These are phyloP conservation scores for Danio aesculapii DNA, from an alignment of 2,797 vertebrate genomes.

Conservation along the genomic window DNA sequence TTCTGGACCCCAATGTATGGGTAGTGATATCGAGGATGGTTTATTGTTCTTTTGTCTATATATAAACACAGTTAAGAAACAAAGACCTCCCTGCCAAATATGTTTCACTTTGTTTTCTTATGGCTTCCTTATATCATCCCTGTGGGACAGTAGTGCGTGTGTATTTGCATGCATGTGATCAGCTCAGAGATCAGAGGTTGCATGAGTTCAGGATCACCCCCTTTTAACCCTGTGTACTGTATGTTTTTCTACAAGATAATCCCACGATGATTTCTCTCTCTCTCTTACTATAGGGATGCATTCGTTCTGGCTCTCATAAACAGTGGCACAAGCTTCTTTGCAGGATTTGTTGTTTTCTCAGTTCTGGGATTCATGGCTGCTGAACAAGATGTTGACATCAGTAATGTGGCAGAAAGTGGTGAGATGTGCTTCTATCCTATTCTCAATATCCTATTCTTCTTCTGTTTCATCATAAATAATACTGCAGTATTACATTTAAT, in stretches of 20 bases:
- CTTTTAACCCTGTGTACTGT: neutral
- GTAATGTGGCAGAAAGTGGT: constrained; percentile 87
- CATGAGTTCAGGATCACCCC: constrained; percentile 2
- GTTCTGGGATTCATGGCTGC: constrained; percentile 88
- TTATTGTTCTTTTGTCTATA: constrained; percentile 6
- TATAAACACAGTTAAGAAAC: constrained; percentile 9
- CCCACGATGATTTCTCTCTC: constrained; percentile 45
- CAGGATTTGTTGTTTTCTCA: constrained; percentile 87
- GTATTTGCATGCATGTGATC: constrained; percentile 19
- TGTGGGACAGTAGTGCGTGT: constrained; percentile 22
- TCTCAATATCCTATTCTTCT: too few species aligned
- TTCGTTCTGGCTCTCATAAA: constrained; percentile 84
- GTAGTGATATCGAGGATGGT: neutral
- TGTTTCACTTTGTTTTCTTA: neutral
- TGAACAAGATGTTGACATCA: constrained; percentile 87
- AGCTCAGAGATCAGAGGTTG: constrained; percentile 25
- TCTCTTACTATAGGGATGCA: constrained; percentile 75
- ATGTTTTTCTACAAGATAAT: constrained; percentile 30
- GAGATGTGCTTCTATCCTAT: constrained; percentile 55
- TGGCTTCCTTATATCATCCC: constrained; percentile 2
- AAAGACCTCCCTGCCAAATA: constrained; percentile 2
- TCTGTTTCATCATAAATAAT: neutral
- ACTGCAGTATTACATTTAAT: neutral
- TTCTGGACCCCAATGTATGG: neutral
- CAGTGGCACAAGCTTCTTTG: constrained; percentile 87